Evolutionary conservation across 53 echinoderm and acorn worm genomes (phyloP).

Genomic region (Pentamera pediparva): DNA sequence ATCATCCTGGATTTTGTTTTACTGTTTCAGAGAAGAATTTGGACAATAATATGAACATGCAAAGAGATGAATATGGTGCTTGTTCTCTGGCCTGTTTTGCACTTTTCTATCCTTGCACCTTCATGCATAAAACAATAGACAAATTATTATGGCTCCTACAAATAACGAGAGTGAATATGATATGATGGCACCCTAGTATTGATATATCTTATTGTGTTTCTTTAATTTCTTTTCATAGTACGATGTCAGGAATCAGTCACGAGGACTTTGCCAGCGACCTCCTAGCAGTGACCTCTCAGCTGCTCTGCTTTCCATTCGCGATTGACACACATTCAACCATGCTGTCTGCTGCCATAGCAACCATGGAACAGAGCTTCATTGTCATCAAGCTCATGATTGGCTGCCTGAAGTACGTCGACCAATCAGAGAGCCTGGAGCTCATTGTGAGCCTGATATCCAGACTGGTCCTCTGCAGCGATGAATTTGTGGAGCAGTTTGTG

Average conservation of each 20-base stretch:
- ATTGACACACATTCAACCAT: slow-evolving; percentile 76
- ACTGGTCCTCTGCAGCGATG: slow-evolving; percentile 36
- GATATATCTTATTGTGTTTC: no score
- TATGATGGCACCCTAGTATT: no score
- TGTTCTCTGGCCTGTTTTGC: no score
- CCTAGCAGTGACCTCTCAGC: slow-evolving; percentile 68
- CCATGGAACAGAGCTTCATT: slow-evolving; percentile 68
- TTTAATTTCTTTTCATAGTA: background rate
- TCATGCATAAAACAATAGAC: no score
- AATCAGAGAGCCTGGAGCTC: slow-evolving; percentile 65
- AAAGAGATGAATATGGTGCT: no score
- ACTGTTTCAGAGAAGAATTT: no score
- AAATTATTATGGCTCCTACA: no score
- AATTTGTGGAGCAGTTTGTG: slow-evolving; percentile 39
- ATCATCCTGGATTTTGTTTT: no score
- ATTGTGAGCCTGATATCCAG: slow-evolving; percentile 61
- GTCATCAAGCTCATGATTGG: slow-evolving; percentile 68
- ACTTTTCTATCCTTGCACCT: no score
- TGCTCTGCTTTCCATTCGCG: slow-evolving; percentile 93
- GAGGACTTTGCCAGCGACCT: slow-evolving; percentile 62
- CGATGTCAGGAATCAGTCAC: background rate
- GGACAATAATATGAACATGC: no score
- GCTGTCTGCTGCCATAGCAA: slow-evolving; percentile 61
- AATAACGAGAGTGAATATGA: no score
- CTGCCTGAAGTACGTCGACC: slow-evolving; percentile 62